Conservation (phyloP, 2,113 vertebrate genomes). For the Aegotheles bennettii region DNA sequence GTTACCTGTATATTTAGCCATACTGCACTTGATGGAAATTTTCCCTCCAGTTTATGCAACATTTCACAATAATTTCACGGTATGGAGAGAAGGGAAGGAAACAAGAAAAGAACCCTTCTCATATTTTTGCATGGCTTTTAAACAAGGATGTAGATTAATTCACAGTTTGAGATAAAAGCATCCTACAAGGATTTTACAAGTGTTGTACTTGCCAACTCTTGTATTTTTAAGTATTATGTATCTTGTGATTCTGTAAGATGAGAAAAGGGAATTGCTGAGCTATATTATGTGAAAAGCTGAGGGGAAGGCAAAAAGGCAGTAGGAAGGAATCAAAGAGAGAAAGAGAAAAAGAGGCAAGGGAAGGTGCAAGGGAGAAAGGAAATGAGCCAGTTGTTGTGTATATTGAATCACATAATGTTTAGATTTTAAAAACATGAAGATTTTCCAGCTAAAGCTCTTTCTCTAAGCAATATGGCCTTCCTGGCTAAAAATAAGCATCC, state of each 20-base stretch:
- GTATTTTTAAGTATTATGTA: not conserved
- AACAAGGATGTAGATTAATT: not conserved
- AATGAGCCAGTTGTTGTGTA: not conserved
- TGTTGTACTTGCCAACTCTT: not conserved
- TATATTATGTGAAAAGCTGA: not conserved
- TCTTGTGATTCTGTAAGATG: not conserved
- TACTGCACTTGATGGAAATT: not conserved
- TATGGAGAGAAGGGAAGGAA: not conserved
- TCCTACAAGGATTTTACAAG: not conserved
- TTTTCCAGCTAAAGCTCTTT: not conserved
- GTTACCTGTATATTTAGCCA: not conserved
- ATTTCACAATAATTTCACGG: slow-evolving; percentile 6
- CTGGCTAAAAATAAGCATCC: slow-evolving; percentile 54
- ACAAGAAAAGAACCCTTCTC: not conserved
- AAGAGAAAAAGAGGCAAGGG: not conserved
- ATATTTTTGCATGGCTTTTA: not conserved
- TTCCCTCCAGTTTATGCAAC: not conserved
- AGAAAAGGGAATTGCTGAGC: not conserved
- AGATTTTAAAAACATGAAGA: slow-evolving; percentile 11
- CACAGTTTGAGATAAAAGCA: not conserved
- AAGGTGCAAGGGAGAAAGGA: not conserved
- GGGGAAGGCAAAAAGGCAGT: not conserved
- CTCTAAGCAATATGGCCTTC: slow-evolving; percentile 47
- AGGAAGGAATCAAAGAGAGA: not conserved
- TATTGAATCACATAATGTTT: not conserved